A percentile compares a stretch with the other conserved stretches of the same genome.
phyloP scores from a whole-genome alignment of 2,797 vertebrate species.

The Rhinella marina region DNA sequence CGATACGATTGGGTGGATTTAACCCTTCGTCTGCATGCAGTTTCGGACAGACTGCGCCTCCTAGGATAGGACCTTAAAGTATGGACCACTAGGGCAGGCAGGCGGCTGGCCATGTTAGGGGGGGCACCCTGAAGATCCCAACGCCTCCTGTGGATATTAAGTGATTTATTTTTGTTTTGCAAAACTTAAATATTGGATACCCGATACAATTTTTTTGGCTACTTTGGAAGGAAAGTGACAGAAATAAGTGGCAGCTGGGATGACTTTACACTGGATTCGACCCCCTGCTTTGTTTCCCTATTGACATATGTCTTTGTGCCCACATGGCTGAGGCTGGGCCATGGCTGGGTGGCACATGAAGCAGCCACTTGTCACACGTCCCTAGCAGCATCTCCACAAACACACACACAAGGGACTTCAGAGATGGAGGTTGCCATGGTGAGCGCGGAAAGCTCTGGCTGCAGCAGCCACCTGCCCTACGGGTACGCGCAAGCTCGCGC shows the following conservation, averaged over 20 bases:
- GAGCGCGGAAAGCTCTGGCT: slow-evolving; percentile 92
- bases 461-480: slow-evolving; percentile 95
- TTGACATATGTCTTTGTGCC: not conserved
- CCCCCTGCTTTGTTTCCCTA: not conserved
- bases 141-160: not conserved
- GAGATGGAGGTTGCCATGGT: slow-evolving; percentile 99
- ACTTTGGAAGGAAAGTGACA: too few relatives aligned
- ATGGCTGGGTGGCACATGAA: slow-evolving; percentile 44
- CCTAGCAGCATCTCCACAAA: not conserved
- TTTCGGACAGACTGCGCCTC: too few relatives aligned
- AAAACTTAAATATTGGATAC: not conserved
- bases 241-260: not conserved
- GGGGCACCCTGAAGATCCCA: not conserved
- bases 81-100: too few relatives aligned
- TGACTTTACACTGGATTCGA: not conserved
- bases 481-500: slow-evolving; percentile 87
- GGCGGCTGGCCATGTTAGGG: too few relatives aligned
- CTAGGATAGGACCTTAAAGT: too few relatives aligned
- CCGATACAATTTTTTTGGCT: too few relatives aligned
- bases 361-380: not conserved
- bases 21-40: too few relatives aligned
- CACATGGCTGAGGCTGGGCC: slow-evolving; percentile 6
- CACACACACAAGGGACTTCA: slow-evolving; percentile 47
- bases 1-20: too few relatives aligned
- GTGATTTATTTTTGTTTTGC: not conserved